A percentile compares a stretch with the other conserved stretches of the same genome.
These are phyloP conservation scores for Axinella damicornis DNA, from an alignment of 37 sponge, comb jelly and placozoan genomes.

Conservation along the genomic window DNA sequence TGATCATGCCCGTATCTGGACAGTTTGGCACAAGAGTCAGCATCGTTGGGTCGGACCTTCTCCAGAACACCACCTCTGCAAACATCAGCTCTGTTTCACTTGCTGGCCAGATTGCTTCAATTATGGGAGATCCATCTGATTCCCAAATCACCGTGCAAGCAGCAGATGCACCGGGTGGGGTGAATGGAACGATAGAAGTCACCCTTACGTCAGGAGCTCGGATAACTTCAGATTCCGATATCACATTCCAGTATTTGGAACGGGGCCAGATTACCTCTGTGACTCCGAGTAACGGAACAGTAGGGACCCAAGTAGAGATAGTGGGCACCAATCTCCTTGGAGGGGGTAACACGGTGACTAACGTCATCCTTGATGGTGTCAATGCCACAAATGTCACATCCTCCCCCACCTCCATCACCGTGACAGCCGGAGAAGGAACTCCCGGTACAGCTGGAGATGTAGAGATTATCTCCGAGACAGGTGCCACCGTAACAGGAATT, in stretches of 20 bases:
- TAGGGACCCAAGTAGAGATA: constrained; percentile 19
- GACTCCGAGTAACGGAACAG: constrained; percentile 20
- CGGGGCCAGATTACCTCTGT: constrained; percentile 20
- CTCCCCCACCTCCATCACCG: constrained; percentile 21
- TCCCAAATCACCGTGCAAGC: constrained; percentile 36
- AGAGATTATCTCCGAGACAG: constrained; percentile 57
- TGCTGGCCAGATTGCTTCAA: constrained; percentile 15
- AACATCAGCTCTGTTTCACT: constrained; percentile 35
- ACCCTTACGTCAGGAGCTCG: constrained; percentile 46
- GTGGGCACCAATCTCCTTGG: constrained; percentile 42
- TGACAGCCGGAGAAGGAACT: constrained; percentile 1
- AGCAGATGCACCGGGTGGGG: neutral
- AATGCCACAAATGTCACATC: constrained; percentile 16
- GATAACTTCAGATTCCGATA: neutral
- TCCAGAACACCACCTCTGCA: constrained; percentile 30
- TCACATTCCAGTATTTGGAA: constrained; percentile 40
- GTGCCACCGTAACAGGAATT: constrained; percentile 7
- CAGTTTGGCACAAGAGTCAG: constrained; percentile 70
- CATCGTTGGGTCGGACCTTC: constrained; percentile 62
- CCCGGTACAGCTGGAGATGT: constrained; percentile 21
- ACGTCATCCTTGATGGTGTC: constrained; percentile 47
- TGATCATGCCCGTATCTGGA: constrained; percentile 46
- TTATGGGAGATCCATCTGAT: constrained; percentile 2
- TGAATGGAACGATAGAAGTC: constrained; percentile 13
- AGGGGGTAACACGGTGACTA: constrained; percentile 30